Percentiles rank a stretch among this genome's conserved stretches.
Conservation (phyloP, 2,113 vertebrate genomes). For the Willisornis vidua region DNA sequence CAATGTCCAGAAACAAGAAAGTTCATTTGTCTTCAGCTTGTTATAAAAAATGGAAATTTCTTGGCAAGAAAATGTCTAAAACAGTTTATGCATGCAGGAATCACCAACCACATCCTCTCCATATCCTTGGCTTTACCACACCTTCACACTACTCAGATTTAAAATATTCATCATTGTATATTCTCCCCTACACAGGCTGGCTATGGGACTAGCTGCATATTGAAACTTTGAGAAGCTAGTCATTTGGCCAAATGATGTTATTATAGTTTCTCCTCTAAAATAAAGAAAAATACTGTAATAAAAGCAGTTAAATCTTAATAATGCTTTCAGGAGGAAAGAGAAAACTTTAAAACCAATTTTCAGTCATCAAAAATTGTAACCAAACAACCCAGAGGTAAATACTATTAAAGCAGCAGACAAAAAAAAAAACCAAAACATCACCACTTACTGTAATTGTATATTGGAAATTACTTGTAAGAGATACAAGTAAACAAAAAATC, state of each 20-base stretch:
- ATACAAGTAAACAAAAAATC: background rate
- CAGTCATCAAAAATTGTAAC: background rate
- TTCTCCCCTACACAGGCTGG: background rate
- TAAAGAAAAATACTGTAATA: background rate
- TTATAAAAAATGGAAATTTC: background rate
- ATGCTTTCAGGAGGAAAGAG: conserved; percentile 10
- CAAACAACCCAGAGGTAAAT: conserved; percentile 5
- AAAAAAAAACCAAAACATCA: background rate
- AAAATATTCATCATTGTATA: background rate
- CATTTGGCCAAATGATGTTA: background rate
- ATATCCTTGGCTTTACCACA: background rate
- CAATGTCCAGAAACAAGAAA: background rate
- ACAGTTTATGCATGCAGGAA: background rate
- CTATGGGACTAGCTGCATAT: background rate
- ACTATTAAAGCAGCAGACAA: background rate
- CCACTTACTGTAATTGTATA: background rate
- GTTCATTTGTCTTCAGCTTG: background rate
- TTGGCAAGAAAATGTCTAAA: background rate
- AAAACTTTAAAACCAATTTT: conserved; percentile 44
- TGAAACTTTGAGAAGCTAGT: background rate
- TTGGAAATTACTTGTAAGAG: background rate
- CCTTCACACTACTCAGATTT: background rate
- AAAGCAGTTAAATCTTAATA: background rate
- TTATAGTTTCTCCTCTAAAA: background rate
- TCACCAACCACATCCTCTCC: background rate